Base-by-base conservation (phyloP, 2,113 vertebrate genomes). In the Campylomormyrus tamandua region DNA sequence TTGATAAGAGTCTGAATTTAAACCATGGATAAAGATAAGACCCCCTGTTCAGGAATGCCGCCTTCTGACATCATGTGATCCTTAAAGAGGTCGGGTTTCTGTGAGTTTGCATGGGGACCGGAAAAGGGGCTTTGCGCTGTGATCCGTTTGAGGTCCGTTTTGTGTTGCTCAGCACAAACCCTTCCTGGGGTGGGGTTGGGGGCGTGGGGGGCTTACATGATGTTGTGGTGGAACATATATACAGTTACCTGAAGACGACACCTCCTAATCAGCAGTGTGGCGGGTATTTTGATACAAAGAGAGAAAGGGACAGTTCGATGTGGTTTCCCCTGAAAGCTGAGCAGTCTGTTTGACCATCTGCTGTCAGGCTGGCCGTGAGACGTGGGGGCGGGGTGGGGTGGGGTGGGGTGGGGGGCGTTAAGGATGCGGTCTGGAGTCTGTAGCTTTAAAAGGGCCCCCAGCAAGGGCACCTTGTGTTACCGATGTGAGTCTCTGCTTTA, bases 251-350 rank as follows among this genome's bases (percentile, higher is more conserved):
- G 89, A 90, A 91, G 88, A 88, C 92, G 88, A 92, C 92, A 90
- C 86, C 89, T 83, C 17, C 83, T 91, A 90, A 93, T 90, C 90
- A 89, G 83, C 62, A 45, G 85, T 88, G 89, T 35, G 74, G 85
- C 83, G 90, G 91, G 91, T 93, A 91, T 94, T 94, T 94, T 92
- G 90, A 91, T 92, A 91, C 50, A 87, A 58, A 66, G 53, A 46
- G 90, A 89, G 89, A 91, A 91, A 87, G 89, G 89, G 89, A 92
- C 77, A 90, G 85, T 92, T 88, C 91, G 93, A 88, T 94, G 93
- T 93, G 93, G 93, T 95, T 95, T 95, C 93, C 93, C 94, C 93
- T 92, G 87, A 90, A 93, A 94, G 92, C 85, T 35, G 91, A 92
- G 90, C 90, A 91, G 90, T 87, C 90, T 92, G 94, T 93, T 94